phyloP scores from a whole-genome alignment of 2,888 invertebrate species.

The Elmis aenea region DNA sequence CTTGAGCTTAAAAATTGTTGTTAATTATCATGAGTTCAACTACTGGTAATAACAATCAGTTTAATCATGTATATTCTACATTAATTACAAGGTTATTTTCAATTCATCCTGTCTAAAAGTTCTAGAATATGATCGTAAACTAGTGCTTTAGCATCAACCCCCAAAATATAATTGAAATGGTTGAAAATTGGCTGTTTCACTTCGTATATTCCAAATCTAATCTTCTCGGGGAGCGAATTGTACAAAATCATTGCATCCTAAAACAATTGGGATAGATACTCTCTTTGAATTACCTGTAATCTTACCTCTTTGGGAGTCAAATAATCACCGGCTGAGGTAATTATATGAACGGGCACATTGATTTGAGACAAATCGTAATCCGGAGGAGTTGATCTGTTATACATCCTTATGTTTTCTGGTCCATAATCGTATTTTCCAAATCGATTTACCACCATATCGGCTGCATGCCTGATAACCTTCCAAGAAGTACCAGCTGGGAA shows the following conservation, averaged over 20 bases:
- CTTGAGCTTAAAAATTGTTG: no score
- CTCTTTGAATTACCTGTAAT: conserved; percentile 3
- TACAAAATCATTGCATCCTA: conserved; percentile 43
- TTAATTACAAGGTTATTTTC: no score
- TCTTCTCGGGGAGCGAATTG: conserved; percentile 33
- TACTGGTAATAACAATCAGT: no score
- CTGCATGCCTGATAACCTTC: conserved; percentile 38
- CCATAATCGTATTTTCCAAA: conserved; percentile 58
- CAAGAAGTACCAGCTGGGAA: conserved; percentile 41
- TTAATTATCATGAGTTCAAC: no score
- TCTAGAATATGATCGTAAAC: conserved; percentile 9
- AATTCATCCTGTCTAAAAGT: no score
- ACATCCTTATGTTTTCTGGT: conserved; percentile 45
- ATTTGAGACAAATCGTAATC: conserved; percentile 56
- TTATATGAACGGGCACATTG: conserved; percentile 51
- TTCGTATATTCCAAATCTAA: conserved; percentile 38
- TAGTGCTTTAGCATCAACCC: conserved; percentile 33
- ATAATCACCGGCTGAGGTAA: conserved; percentile 61
- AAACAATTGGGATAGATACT: conserved; percentile 18
- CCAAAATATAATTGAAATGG: conserved; percentile 43
- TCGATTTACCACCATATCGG: conserved; percentile 35
- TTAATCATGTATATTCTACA: no score
- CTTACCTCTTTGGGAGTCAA: conserved; percentile 54
- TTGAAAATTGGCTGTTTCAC: conserved; percentile 40
- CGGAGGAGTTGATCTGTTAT: conserved; percentile 52